Base-by-base conservation (phyloP, 2,797 vertebrate species). In the Parotocinclus haroldoi region DNA sequence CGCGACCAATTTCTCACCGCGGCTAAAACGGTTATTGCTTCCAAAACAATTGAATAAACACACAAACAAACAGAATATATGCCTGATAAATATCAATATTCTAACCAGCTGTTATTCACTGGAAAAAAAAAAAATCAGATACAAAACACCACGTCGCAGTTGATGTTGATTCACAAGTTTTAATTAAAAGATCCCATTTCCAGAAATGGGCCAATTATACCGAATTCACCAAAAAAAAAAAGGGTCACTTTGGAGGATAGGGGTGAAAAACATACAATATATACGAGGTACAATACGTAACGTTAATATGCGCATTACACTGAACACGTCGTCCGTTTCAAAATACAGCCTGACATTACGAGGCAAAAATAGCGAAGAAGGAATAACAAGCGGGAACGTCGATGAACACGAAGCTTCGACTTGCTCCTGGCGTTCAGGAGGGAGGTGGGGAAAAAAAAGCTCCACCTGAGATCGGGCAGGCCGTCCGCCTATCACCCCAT, bases 121-220 rank as follows among this genome's bases (percentile, higher is more conserved):
- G 37, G 69, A 50, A 75, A 58, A 80, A 77, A 73, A 71, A 78
- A 80, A 80, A 71, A 70, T 75, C 80, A 85, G 82, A 84, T 86
- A 87, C 76, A 85, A 88, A 88, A 89, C 67, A 77, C 75, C 78
- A 88, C 82, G 81, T 87, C 80, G 76, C 80, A 78, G 83, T 82
- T 70, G 74, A 79, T 83, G 73, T 72, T 64, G 69, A 79, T 82
- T 84, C 80, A 88, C 82, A 81, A 71, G 74, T 80, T 86, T 85
- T 74, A 82, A 86, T 86, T 63, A 82, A 79, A n/a, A 78, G 69
- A 77, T 59, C 79, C 82, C 81, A 84, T 80, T 90, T 89, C 84
- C 85, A 87, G 85, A 89, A 88, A 86, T 76, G 80, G 87, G 76
- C 76, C 71, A 55, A 82, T 83, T 74, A 67, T 57, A 79, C 73